phyloP scores from a whole-genome alignment of 2,888 invertebrate species.

The Branchipolynoe longqiensis region DNA sequence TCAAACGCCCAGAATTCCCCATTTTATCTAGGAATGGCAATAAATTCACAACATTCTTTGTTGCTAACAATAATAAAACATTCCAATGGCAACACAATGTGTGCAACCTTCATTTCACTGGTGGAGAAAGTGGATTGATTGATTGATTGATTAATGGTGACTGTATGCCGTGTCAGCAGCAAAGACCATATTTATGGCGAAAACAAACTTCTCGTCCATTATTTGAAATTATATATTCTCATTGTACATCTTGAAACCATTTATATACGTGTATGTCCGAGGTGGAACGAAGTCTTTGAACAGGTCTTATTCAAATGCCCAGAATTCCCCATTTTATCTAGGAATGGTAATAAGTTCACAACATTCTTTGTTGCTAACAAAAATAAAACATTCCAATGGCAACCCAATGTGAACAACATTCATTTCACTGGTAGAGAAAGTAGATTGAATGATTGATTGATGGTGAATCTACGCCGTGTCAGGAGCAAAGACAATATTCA shows the following conservation, averaged over 20 bases:
- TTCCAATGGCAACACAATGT: not conserved
- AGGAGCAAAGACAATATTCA: too few species aligned
- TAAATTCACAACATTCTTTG: not conserved
- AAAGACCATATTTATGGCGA: too few species aligned
- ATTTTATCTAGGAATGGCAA: conserved; percentile 22
- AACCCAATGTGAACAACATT: too few species aligned
- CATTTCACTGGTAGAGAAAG: too few species aligned
- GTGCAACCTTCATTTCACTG: too few species aligned
- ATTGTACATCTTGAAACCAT: not conserved
- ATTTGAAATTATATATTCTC: not conserved
- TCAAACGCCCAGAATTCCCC: conserved; percentile 39
- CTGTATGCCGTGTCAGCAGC: too few species aligned
- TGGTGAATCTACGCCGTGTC: too few species aligned
- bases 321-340: conserved; percentile 24
- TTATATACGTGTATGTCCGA: not conserved
- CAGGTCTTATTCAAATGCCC: not conserved
- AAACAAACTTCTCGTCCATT: too few species aligned
- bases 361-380: not conserved
- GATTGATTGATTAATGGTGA: too few species aligned
- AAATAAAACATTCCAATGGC: not conserved
- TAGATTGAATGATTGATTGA: too few species aligned
- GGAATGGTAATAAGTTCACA: not conserved
- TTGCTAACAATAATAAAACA: not conserved
- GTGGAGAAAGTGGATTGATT: too few species aligned
- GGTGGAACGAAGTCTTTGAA: conserved; percentile 15